Conservation (phyloP, 2,888 invertebrate genomes). For the Plemyria rubiginata region DNA sequence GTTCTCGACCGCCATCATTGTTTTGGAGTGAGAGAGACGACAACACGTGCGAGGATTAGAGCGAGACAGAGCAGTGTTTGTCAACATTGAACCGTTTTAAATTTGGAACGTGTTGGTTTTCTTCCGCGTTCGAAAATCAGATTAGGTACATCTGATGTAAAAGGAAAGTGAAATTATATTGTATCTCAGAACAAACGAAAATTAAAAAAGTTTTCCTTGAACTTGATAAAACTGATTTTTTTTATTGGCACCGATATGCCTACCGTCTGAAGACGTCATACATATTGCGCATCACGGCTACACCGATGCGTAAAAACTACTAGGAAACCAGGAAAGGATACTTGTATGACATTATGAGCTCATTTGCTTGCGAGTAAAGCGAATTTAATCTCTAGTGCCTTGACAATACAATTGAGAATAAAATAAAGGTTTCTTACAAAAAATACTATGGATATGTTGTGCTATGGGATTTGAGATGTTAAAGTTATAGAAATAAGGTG, state of each 20-base stretch:
- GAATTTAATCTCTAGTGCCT: not conserved
- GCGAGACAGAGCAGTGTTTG: constrained; percentile 62
- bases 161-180: too few relatives aligned
- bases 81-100: constrained; percentile 66
- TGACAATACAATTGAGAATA: constrained; percentile 15
- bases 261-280: constrained; percentile 33
- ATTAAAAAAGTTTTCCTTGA: too few relatives aligned
- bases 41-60: constrained; percentile 35
- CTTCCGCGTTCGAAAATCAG: constrained; percentile 43
- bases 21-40: constrained; percentile 44
- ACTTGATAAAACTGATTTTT: not conserved
- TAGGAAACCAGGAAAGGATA: constrained; percentile 46
- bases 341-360: constrained; percentile 24
- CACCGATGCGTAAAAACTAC: constrained; percentile 43
- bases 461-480: not conserved
- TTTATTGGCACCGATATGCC: constrained; percentile 16
- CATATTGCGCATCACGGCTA: constrained; percentile 41
- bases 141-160: constrained; percentile 4
- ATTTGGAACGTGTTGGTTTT: constrained; percentile 56
- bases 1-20: constrained; percentile 43
- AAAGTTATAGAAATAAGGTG: not conserved
- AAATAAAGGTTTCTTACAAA: not conserved
- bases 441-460: constrained; percentile 1
- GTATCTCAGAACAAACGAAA: too few relatives aligned
- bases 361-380: constrained; percentile 17